Conservation (phyloP, 2,113 vertebrate genomes). For the Scopus umbretta region DNA sequence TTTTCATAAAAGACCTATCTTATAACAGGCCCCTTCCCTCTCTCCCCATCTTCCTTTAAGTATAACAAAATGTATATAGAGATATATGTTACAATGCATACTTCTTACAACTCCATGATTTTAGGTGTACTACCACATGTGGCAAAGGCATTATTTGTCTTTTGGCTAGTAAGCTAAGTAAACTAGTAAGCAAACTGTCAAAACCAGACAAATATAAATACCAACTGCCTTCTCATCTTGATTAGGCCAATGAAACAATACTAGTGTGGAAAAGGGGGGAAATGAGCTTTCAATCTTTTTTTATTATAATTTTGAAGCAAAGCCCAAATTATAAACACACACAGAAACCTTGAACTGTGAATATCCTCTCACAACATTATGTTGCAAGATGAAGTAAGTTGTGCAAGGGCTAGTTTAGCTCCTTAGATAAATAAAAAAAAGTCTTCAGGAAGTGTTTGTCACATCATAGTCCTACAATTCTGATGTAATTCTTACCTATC, state of each 20-base stretch:
- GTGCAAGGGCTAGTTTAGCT: background rate
- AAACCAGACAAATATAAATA: background rate
- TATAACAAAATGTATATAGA: background rate
- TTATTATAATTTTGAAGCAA: background rate
- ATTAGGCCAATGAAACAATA: background rate
- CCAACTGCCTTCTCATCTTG: background rate
- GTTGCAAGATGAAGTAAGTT: background rate
- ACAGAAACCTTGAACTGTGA: background rate
- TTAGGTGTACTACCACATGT: background rate
- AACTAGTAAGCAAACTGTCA: background rate
- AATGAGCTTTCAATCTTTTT: background rate
- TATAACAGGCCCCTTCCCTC: background rate
- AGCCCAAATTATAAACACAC: background rate
- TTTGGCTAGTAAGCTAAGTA: background rate
- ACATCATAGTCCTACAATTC: background rate
- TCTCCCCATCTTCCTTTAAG: background rate
- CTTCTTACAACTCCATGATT: background rate
- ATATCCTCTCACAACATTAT: background rate
- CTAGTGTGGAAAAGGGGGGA: background rate
- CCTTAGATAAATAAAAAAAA: background rate
- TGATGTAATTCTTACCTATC: background rate
- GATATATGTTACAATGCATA: background rate
- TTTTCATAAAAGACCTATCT: background rate
- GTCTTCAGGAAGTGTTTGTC: background rate
- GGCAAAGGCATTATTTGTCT: background rate